Base-by-base conservation (phyloP, 2,113 vertebrate genomes). In the Fregetta grallaria region DNA sequence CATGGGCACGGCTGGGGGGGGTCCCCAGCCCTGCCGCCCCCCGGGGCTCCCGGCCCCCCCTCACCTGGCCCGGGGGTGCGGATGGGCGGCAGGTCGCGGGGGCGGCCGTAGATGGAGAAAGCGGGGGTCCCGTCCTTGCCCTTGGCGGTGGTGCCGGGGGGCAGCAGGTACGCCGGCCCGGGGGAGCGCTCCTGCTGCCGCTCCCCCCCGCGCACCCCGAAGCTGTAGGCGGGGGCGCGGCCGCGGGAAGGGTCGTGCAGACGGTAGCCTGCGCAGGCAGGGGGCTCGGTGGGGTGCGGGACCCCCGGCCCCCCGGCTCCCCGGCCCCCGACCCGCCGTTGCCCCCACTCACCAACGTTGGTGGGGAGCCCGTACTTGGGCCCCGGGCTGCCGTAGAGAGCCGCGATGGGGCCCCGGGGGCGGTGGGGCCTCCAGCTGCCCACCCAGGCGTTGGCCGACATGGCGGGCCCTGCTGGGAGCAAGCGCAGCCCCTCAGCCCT, bases 401-500 rank as follows among this genome's bases (percentile, higher is more conserved):
- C 99, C 17, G 99, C 98, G 96, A 99, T 99, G 97, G 99, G 99
- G 75, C 99, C 99, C 67, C 98, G 98, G 22, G 98, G 98, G 55
- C 92, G 98, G 94, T 99, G 99, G 10, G 99, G 99, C 75, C 98
- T 97, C 99, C 99, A 99, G 23, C 81, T 55, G 27, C 99, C 99
- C 53, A 99, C 98, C 98, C 99, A 99, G 55, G 85, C 85, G 40
- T 98, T 97, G 62, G 97, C 97, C 94, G 98, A 98, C 98, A 98
- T 99, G 94, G 95, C 79, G 83, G 11, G 38, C 6, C 3, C 34
- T 40, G 44, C n/a, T 4, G 5, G 36, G 12, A 12, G 63, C 10
- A 3, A 49, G 32, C 1, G 20, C 8, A 13, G 42, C 7, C n/a
- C 45, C 53, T 81, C 78, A 68, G 63, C 50, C 40, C 32, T 1